Evolutionary conservation across 2,797 vertebrate species (phyloP), one percentile per base, ranked within the genome.

Genomic region (Platalea minor): DNA sequence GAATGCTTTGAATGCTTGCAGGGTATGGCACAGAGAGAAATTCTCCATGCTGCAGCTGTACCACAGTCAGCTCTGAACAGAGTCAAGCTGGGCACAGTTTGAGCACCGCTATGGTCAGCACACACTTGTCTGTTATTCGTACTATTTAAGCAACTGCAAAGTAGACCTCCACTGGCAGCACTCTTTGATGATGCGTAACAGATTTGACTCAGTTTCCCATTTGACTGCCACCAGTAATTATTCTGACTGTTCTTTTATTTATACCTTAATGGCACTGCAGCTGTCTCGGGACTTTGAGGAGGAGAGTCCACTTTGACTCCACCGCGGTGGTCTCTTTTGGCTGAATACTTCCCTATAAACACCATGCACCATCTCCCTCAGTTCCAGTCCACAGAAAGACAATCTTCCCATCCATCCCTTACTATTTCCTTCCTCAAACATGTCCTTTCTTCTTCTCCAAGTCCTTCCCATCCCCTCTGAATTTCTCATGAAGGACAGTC

Each of bases 81-180:
- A 53, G 41, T 6, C 23, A 4, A 37, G 26, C 41, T 26, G 28
- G 20, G 41, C 51, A 31, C 53, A 50, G 46, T 41, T 20, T 23
- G 35, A 70, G 68, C 72, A 64, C 35, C 10, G 3, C 31, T 43
- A 4, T 2, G 28, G 26, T 43, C 70, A 78, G 35, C 24, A 63
- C 39, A 20, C 6, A 0, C 16, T 41, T 29, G 9, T 33, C 68
- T 46, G 45, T 4, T 46, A 41, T 10, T 45, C 2, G 3, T 8
- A 18, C 15, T 51, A 7, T 7, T 60, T 6, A 13, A 79, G 60
- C 14, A 26, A 7, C 35, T 26, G 64, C 75, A 54, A 8, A 67
- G 64, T 6, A 61, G 39, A 77, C 18, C 18, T 37, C n/a, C 37
- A 17, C 29, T n/a, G 68, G 41, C 46, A 87, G 21, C 67, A 20